A percentile compares a stretch with the other conserved stretches of the same genome.
phyloP scores from a whole-genome alignment of 2,113 vertebrate species.

The Loxodonta africana region DNA sequence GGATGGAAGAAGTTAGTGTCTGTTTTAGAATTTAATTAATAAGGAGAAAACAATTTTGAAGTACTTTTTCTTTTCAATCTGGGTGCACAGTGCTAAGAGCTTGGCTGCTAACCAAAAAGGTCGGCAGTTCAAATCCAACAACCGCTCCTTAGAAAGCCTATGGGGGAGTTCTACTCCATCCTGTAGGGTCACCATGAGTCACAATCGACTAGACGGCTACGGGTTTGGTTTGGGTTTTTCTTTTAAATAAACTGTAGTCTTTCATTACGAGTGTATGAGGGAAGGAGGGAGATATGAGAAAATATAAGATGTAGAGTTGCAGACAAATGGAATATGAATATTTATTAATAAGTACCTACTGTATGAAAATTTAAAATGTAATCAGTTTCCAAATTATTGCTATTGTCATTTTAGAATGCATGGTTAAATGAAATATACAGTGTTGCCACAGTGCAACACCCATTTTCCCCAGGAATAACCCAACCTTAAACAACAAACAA shows the following conservation, averaged over 20 bases:
- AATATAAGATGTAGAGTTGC: conserved; percentile 8
- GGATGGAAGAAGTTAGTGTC: not conserved
- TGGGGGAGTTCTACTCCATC: too few relatives aligned
- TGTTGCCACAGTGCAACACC: not conserved
- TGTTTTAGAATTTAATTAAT: conserved; percentile 46
- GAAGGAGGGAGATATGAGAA: conserved; percentile 40
- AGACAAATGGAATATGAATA: conserved; percentile 47
- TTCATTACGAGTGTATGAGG: conserved; percentile 25
- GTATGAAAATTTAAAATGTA: conserved; percentile 47
- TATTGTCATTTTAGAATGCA: conserved; percentile 34
- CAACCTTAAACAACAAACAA: not conserved
- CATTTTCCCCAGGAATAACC: not conserved
- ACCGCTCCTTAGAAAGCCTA: too few relatives aligned
- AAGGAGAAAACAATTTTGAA: conserved; percentile 50
- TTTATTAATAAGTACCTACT: conserved; percentile 56
- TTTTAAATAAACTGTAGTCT: conserved; percentile 22
- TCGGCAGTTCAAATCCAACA: too few relatives aligned
- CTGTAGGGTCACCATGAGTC: too few relatives aligned
- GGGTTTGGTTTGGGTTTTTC: not conserved
- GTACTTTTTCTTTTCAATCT: conserved; percentile 28
- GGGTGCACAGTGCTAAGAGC: too few relatives aligned
- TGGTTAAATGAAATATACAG: not conserved
- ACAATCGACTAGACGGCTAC: too few relatives aligned
- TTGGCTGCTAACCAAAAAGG: too few relatives aligned
- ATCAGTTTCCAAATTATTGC: conserved; percentile 36